These are phyloP conservation scores for Hyperopisus bebe DNA, from an alignment of 2,113 vertebrate genomes.

Conservation along the genomic window DNA sequence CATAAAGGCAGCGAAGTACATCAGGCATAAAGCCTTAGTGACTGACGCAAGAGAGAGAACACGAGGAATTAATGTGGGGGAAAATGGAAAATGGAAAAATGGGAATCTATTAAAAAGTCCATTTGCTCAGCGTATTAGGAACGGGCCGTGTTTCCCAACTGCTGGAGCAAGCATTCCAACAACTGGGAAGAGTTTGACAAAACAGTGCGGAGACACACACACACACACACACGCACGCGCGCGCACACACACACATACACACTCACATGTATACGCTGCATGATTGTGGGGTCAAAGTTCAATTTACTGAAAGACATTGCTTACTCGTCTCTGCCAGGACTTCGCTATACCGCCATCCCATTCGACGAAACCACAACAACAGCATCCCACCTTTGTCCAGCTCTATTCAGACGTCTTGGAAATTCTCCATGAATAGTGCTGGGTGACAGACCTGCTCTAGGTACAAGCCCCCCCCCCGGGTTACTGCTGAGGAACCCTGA, in stretches of 20 bases:
- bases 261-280: background rate
- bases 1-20: background rate
- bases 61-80: background rate
- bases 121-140: background rate
- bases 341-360: too few species aligned
- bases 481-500: background rate
- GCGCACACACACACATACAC: slow-evolving; percentile 30
- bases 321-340: background rate
- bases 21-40: background rate
- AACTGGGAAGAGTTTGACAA: slow-evolving; percentile 26
- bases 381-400: background rate
- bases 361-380: background rate
- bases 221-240: background rate
- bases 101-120: slow-evolving; percentile 8
- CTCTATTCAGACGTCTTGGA: background rate
- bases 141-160: background rate
- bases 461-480: background rate
- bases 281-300: slow-evolving; percentile 36
- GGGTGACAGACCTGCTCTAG: background rate
- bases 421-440: background rate
- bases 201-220: slow-evolving; percentile 24
- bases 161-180: background rate
- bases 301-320: slow-evolving; percentile 48
- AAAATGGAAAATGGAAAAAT: slow-evolving; percentile 8
- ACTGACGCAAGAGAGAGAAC: background rate